Evolutionary conservation across 1,140 invertebrate genomes (phyloP).

Genomic region (Latrodectus geometricus): DNA sequence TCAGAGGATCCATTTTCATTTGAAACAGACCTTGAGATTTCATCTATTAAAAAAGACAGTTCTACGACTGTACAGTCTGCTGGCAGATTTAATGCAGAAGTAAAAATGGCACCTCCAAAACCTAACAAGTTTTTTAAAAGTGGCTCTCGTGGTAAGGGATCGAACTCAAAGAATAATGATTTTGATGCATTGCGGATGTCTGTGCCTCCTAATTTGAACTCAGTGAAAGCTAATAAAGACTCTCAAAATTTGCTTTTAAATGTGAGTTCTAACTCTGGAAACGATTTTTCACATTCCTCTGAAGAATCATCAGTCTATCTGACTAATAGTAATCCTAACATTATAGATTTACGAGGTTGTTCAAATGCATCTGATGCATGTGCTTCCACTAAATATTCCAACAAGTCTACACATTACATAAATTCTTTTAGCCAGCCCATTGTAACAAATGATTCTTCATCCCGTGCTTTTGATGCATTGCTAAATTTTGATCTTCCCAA

Average conservation of each 20-base stretch:
- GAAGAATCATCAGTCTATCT: slow-evolving; percentile 5
- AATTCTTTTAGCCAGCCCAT: slow-evolving; percentile 28
- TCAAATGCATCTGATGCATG: slow-evolving; percentile 12
- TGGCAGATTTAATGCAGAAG: slow-evolving; percentile 8
- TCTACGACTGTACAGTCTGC: slow-evolving; percentile 68
- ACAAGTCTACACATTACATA: slow-evolving; percentile 25
- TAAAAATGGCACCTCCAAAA: slow-evolving; percentile 69
- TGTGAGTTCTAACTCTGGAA: slow-evolving; percentile 29
- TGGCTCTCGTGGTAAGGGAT: slow-evolving; percentile 32
- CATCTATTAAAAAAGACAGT: slow-evolving; percentile 63
- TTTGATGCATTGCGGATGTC: slow-evolving; percentile 56
- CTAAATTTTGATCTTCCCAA: slow-evolving; percentile 26
- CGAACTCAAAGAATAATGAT: slow-evolving; percentile 50
- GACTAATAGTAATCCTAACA: slow-evolving; percentile 28
- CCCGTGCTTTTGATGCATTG: slow-evolving; percentile 45
- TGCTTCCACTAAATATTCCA: slow-evolving; percentile 48
- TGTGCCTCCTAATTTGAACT: slow-evolving; percentile 8
- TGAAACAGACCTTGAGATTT: slow-evolving; percentile 66
- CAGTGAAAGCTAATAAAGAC: not conserved
- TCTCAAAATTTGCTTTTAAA: slow-evolving; percentile 23
- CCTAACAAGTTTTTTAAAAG: slow-evolving; percentile 90
- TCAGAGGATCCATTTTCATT: slow-evolving; percentile 70
- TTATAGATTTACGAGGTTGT: slow-evolving; percentile 31
- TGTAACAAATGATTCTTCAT: slow-evolving; percentile 28
- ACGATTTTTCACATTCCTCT: slow-evolving; percentile 19